phyloP scores from a whole-genome alignment of 2,888 invertebrate species.

The Endotricha flammealis region DNA sequence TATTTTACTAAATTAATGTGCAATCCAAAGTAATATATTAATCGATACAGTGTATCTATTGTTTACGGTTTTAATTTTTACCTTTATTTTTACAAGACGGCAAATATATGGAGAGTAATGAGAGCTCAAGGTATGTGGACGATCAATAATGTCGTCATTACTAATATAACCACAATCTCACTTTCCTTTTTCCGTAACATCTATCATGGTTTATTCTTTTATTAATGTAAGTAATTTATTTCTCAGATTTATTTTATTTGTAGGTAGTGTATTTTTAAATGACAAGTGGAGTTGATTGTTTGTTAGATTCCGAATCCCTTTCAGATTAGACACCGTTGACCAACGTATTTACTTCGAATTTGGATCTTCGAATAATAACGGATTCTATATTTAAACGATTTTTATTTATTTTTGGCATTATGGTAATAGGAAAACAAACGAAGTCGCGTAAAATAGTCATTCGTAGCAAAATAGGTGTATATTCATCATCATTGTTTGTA shows the following conservation, averaged over 20 bases:
- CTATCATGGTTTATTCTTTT: neutral
- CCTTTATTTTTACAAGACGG: conserved; percentile 27
- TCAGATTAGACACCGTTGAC: conserved; percentile 35
- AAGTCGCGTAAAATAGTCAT: too few relatives aligned
- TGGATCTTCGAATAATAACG: conserved; percentile 73
- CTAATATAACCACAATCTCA: conserved; percentile 45
- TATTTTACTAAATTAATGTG: conserved; percentile 50
- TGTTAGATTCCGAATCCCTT: neutral
- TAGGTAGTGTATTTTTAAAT: neutral
- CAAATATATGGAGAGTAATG: conserved; percentile 57
- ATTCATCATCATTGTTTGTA: too few relatives aligned
- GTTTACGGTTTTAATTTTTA: conserved; percentile 27
- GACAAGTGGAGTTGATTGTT: neutral
- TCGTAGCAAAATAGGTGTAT: too few relatives aligned
- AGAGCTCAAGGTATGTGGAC: conserved; percentile 64
- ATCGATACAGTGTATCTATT: conserved; percentile 29
- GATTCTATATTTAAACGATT: conserved; percentile 57
- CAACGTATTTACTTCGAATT: conserved; percentile 74
- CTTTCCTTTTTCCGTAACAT: conserved; percentile 2
- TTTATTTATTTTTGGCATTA: conserved; percentile 2
- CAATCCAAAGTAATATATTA: conserved; percentile 40
- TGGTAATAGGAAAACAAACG: conserved; percentile 4
- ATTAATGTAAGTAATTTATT: neutral
- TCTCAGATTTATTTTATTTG: conserved; percentile 1
- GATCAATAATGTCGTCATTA: conserved; percentile 69